Evolutionary conservation across 2,888 invertebrate species (phyloP).

Genomic region (Serripes groenlandicus): DNA sequence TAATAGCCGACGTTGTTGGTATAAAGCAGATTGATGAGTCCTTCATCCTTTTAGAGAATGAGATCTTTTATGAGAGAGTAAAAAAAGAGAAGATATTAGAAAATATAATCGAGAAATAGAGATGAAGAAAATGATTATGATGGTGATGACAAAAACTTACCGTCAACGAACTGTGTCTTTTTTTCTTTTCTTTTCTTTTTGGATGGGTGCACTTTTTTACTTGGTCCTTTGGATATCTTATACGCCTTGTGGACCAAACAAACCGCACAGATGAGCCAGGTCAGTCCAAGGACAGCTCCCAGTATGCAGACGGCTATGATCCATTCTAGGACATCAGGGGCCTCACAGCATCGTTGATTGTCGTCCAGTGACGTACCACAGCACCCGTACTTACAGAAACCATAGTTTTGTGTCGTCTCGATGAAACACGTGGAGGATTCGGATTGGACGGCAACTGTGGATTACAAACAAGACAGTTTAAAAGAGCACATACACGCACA

Average conservation of each 20-base stretch:
- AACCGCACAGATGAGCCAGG: background rate
- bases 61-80: too few species aligned
- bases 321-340: background rate
- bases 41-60: too few species aligned
- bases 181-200: slow-evolving; percentile 6
- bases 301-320: slow-evolving; percentile 1
- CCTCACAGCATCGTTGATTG: slow-evolving; percentile 14
- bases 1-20: too few species aligned
- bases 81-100: too few species aligned
- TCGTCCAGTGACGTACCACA: background rate
- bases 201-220: background rate
- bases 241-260: slow-evolving; percentile 5
- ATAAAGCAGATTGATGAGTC: too few species aligned
- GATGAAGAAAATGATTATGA: too few species aligned
- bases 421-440: slow-evolving; percentile 11
- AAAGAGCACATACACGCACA: background rate
- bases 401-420: background rate
- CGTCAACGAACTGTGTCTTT: slow-evolving; percentile 2
- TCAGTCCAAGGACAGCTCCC: background rate
- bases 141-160: too few species aligned
- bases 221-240: background rate
- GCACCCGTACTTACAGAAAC: slow-evolving; percentile 7
- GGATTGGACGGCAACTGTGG: background rate
- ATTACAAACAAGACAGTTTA: background rate
- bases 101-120: too few species aligned